Evolutionary conservation across 2,888 invertebrate species (phyloP).

Genomic region (Chrysolina oricalcia): DNA sequence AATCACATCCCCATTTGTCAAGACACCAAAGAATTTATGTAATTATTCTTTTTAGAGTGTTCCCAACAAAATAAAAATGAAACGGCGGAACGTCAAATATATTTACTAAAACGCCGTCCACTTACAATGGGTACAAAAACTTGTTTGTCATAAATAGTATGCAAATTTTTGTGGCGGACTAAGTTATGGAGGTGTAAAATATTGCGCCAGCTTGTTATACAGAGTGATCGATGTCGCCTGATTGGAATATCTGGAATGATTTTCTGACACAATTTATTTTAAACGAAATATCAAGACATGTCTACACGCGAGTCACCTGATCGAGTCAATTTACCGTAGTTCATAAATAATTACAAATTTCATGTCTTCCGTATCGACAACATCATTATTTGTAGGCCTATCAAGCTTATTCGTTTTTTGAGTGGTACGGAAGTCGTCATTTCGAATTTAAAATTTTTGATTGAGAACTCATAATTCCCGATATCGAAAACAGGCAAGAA

Average conservation of each 20-base stretch:
- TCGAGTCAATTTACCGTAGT: no score
- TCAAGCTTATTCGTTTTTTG: no score
- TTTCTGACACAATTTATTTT: no score
- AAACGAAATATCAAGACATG: no score
- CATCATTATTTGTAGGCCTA: no score
- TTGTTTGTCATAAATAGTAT: constrained; percentile 52
- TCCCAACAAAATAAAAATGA: constrained; percentile 37
- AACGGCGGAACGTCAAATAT: constrained; percentile 50
- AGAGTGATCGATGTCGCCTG: constrained; percentile 1
- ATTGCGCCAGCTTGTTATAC: constrained; percentile 14
- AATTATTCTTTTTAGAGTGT: constrained; percentile 47
- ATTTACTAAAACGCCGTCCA: constrained; percentile 48
- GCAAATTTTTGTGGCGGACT: constrained; percentile 38
- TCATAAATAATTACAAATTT: no score
- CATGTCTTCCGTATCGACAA: no score
- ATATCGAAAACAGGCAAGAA: no score
- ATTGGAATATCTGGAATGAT: not conserved
- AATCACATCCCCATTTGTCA: constrained; percentile 36
- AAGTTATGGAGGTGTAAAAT: constrained; percentile 32
- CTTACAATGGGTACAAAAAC: constrained; percentile 50
- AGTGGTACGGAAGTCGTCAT: no score
- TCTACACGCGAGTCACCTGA: no score
- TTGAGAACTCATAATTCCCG: no score
- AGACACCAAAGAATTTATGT: constrained; percentile 41
- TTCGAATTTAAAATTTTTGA: no score